These are phyloP conservation scores for Phyllostomus discolor DNA, from an alignment of 2,113 vertebrate species.

Conservation along the genomic window DNA sequence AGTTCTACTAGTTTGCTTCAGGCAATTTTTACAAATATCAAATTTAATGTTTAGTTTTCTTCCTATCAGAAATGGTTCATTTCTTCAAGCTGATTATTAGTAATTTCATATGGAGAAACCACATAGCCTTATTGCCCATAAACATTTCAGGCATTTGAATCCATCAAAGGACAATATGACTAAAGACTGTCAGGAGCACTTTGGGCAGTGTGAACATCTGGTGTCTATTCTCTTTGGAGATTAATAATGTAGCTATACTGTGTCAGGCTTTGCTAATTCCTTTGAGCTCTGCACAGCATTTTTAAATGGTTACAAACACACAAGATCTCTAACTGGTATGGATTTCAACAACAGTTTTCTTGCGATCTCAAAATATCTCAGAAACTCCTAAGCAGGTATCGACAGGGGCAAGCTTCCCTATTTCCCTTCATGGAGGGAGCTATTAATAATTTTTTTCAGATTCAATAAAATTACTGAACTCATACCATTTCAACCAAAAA, in stretches of 20 bases:
- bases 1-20: conserved; percentile 45
- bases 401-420: conserved; percentile 65
- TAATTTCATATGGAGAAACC: conserved; percentile 55
- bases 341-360: conserved; percentile 52
- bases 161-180: conserved; percentile 52
- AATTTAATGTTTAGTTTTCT: conserved; percentile 63
- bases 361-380: conserved; percentile 27
- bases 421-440: conserved; percentile 65
- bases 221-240: conserved; percentile 63
- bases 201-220: conserved; percentile 64
- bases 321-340: conserved; percentile 31
- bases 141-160: conserved; percentile 59
- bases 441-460: conserved; percentile 76
- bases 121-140: background rate
- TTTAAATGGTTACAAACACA: conserved; percentile 69
- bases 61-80: conserved; percentile 48
- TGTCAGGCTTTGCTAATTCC: conserved; percentile 58
- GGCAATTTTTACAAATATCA: conserved; percentile 58
- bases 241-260: conserved; percentile 54
- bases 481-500: conserved; percentile 76
- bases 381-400: conserved; percentile 64
- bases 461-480: conserved; percentile 78
- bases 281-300: conserved; percentile 57
- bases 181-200: conserved; percentile 44
- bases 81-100: conserved; percentile 66